Percentiles rank a stretch among this genome's conserved stretches.
These are phyloP conservation scores for Rosalia funebris DNA, from an alignment of 2,888 invertebrate species.

Conservation along the genomic window DNA sequence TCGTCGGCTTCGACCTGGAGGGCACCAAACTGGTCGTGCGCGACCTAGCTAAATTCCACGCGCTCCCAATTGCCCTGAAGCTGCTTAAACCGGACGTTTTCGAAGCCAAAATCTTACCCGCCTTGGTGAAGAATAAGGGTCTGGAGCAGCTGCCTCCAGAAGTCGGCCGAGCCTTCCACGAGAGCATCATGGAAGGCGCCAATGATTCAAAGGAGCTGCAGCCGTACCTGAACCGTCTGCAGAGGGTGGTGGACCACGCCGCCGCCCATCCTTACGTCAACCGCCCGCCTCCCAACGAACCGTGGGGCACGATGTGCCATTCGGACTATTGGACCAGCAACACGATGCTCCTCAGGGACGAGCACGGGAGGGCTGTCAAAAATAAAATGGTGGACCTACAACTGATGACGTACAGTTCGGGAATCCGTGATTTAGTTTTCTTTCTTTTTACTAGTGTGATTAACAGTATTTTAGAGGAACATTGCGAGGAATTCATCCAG, in stretches of 20 bases:
- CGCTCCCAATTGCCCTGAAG: conserved; percentile 68
- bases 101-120: conserved; percentile 61
- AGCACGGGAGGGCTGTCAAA: conserved; percentile 62
- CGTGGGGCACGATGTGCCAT: conserved; percentile 68
- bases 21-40: conserved; percentile 65
- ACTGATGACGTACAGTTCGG: conserved; percentile 66
- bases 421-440: conserved; percentile 68
- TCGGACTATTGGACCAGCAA: conserved; percentile 73
- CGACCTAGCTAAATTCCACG: conserved; percentile 69
- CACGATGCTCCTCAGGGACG: conserved; percentile 67
- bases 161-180: conserved; percentile 55
- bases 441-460: conserved; percentile 68
- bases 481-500: conserved; percentile 66
- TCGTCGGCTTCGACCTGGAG: conserved; percentile 65
- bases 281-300: conserved; percentile 58
- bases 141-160: conserved; percentile 57
- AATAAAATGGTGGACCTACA: conserved; percentile 72
- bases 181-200: conserved; percentile 53
- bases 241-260: conserved; percentile 50
- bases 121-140: conserved; percentile 57
- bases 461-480: conserved; percentile 61
- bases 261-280: conserved; percentile 41
- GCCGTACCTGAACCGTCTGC: conserved; percentile 50
- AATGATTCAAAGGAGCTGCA: conserved; percentile 47
- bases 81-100: conserved; percentile 63